Conservation (phyloP, 2,797 vertebrate species). For the Staurois parvus region DNA sequence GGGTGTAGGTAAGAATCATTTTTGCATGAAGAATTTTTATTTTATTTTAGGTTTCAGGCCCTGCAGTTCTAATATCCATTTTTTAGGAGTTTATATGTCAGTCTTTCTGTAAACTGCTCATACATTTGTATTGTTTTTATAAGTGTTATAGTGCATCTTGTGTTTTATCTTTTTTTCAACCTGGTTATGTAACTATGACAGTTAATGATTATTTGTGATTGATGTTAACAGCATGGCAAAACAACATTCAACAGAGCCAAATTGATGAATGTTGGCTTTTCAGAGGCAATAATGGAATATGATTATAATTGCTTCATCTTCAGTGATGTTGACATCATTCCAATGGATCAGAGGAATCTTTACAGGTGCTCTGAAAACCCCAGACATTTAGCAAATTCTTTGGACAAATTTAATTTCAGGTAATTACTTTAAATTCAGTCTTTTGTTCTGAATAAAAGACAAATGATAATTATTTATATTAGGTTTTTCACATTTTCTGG, state of each 20-base stretch:
- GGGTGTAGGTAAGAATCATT: too few species aligned
- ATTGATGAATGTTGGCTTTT: constrained; percentile 81
- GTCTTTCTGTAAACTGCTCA: too few species aligned
- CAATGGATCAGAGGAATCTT: constrained; percentile 84
- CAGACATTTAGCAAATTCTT: constrained; percentile 79
- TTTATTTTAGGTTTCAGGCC: too few species aligned
- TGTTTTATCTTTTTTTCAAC: too few species aligned
- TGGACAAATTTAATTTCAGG: constrained; percentile 86
- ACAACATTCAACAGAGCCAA: constrained; percentile 82
- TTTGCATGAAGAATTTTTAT: too few species aligned
- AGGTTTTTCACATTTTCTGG: too few species aligned
- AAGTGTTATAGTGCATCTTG: too few species aligned
- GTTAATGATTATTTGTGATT: neutral
- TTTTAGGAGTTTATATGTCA: too few species aligned
- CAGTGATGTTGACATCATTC: constrained; percentile 85
- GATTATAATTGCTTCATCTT: constrained; percentile 83
- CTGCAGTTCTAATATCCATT: too few species aligned
- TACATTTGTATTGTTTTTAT: too few species aligned
- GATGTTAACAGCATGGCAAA: neutral
- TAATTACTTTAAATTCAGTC: constrained; percentile 62
- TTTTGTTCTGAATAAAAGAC: neutral
- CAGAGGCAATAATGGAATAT: constrained; percentile 80
- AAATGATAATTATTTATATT: neutral
- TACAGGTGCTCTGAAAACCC: constrained; percentile 83
- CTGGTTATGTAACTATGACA: too few species aligned